Evolutionary conservation across 2,888 invertebrate genomes (phyloP), one percentile per base, ranked within the genome.

Genomic region (Euzophera pinguis): DNA sequence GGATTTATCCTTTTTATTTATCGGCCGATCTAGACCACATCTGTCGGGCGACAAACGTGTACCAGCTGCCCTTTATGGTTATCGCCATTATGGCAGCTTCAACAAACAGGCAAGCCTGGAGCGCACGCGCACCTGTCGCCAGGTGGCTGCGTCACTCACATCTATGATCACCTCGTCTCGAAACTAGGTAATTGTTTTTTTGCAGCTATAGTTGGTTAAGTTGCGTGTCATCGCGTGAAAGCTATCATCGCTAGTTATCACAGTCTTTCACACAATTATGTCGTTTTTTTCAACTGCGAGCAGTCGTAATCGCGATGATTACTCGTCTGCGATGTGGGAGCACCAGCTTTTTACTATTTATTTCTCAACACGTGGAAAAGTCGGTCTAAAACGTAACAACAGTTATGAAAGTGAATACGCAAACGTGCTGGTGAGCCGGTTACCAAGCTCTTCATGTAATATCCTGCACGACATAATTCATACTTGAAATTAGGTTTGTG

Each of bases 321-420:
- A 81, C 79, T 73, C 79, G 75, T 80, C 80, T 70, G 73, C 77
- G 62, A 75, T 84, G 80, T 85, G 88, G 78, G 87, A 88, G 83
- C 79, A 72, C 71, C 77, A 72, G 75, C 78, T 85, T 87, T 88
- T 88, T 84, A 75, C 77, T 60, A 56, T 59, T 57, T 61, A 63
- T 88, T 89, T 88, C 85, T 76, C 78, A 90, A 87, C 80, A 73
- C 71, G 75, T 81, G 78, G 84, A 84, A 87, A 86, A 85, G 77
- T 83, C 72, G 59, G 73, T 75, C 75, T 67, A 63, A 76, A 87
- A 83, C 85, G 85, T 88, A 88, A 88, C 81, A 76, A 75, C 78
- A 69, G 84, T 89, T 88, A 87, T 86, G 89, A 89, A 88, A 88
- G 82, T 76, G 74, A 71, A 79, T 80, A 81, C 78, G 81, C 75